These are phyloP conservation scores for Dinocampus coccinellae DNA, from an alignment of 2,888 invertebrate species.

Conservation along the genomic window DNA sequence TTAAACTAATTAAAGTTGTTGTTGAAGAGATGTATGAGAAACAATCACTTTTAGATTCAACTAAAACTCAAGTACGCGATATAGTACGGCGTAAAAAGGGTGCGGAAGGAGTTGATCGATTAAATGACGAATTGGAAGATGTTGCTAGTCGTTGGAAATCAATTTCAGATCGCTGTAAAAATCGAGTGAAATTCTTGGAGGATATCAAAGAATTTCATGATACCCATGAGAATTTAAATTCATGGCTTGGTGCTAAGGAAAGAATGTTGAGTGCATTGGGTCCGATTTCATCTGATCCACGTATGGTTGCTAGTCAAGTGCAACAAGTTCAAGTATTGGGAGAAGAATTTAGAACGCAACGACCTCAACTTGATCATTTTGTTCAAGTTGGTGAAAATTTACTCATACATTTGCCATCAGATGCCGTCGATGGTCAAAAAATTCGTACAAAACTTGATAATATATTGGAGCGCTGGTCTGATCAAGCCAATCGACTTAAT, in stretches of 20 bases:
- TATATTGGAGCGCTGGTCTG: constrained; percentile 84
- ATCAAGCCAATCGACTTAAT: constrained; percentile 82
- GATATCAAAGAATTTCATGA: constrained; percentile 94
- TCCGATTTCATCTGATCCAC: constrained; percentile 94
- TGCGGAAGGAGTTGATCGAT: constrained; percentile 84
- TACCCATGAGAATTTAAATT: constrained; percentile 84
- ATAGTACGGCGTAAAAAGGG: constrained; percentile 87
- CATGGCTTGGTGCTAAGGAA: constrained; percentile 94
- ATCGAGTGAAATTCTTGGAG: constrained; percentile 80
- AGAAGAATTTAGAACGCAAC: constrained; percentile 94
- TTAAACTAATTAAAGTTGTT: constrained; percentile 83
- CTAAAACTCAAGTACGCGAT: constrained; percentile 90
- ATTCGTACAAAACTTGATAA: constrained; percentile 80
- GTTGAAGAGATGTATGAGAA: constrained; percentile 94
- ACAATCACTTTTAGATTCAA: constrained; percentile 90
- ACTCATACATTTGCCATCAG: constrained; percentile 73
- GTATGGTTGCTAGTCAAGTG: constrained; percentile 95
- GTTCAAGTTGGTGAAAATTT: constrained; percentile 85
- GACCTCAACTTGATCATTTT: constrained; percentile 89
- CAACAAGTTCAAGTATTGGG: constrained; percentile 91
- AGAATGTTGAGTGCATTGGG: constrained; percentile 96
- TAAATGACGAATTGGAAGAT: constrained; percentile 88
- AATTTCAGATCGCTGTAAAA: constrained; percentile 86
- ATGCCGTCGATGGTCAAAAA: constrained; percentile 75
- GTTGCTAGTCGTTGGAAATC: constrained; percentile 88